These are phyloP conservation scores for Galago senegalensis DNA, from an alignment of 2,797 vertebrate genomes.

Conservation along the genomic window DNA sequence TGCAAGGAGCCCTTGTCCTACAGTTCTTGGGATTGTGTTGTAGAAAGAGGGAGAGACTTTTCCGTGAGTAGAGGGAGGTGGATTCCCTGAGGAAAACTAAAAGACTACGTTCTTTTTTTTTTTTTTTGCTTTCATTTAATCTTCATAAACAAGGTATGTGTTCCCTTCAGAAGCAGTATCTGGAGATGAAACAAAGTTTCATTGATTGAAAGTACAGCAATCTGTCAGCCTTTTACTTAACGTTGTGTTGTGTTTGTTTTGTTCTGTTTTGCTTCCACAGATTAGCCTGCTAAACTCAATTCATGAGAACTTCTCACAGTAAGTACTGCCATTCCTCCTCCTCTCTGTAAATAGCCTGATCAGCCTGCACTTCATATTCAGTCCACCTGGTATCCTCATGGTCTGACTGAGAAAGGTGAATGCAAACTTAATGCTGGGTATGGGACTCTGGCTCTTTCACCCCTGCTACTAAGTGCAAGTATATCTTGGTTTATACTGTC, in stretches of 20 bases:
- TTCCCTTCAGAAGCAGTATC: neutral
- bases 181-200: neutral
- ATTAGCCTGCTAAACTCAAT: slow-evolving; percentile 98
- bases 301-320: slow-evolving; percentile 99
- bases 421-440: neutral
- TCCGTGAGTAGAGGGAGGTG: neutral
- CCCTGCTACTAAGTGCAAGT: neutral
- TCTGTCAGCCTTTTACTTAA: neutral
- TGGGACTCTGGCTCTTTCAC: neutral
- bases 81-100: neutral
- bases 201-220: no score
- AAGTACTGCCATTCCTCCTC: slow-evolving; percentile 88
- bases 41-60: neutral
- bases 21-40: neutral
- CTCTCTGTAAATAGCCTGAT: rapidly evolving
- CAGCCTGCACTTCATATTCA: rapidly evolving
- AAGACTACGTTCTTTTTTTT: neutral
- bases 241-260: neutral
- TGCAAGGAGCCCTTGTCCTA: neutral
- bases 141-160: neutral
- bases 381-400: neutral
- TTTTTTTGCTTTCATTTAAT: neutral
- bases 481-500: neutral
- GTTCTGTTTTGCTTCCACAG: slow-evolving; percentile 84
- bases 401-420: neutral